Conservation (phyloP, 2,113 vertebrate species). For the Amphiprion ocellaris region DNA sequence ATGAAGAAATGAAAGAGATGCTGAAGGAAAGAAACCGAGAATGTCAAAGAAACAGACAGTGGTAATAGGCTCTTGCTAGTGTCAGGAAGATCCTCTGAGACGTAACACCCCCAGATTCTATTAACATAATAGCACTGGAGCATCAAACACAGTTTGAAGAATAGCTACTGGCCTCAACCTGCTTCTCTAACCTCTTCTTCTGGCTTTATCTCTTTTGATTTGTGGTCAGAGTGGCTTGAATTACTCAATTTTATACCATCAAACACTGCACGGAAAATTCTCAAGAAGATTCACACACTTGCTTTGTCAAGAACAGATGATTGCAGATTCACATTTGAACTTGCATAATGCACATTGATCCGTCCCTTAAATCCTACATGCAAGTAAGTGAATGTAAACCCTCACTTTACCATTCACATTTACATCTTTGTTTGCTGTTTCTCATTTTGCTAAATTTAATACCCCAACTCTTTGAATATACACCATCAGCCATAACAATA, state of each 20-base stretch:
- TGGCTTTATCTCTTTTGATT: slow-evolving; percentile 18
- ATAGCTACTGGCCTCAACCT: slow-evolving; percentile 13
- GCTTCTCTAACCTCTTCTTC: not conserved
- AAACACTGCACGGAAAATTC: not conserved
- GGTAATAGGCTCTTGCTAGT: slow-evolving; percentile 62
- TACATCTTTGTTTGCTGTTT: too few species aligned
- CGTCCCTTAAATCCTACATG: too few species aligned
- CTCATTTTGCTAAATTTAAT: not conserved
- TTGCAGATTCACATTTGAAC: not conserved
- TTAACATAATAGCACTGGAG: slow-evolving; percentile 69
- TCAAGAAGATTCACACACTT: not conserved
- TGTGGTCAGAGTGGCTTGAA: slow-evolving; percentile 4
- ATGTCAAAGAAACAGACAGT: slow-evolving; percentile 48
- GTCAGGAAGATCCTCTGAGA: slow-evolving; percentile 58
- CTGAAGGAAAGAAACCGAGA: not conserved
- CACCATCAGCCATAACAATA: too few species aligned
- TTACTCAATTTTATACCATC: slow-evolving; percentile 3
- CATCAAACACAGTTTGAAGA: slow-evolving; percentile 51
- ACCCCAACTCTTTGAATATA: not conserved
- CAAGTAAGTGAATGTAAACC: not conserved
- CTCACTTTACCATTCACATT: too few species aligned
- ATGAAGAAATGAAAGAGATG: not conserved
- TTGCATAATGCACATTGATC: not conserved
- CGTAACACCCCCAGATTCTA: slow-evolving; percentile 53
- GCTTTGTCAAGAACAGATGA: not conserved